Evolutionary conservation across 1,140 invertebrate genomes (phyloP).

Genomic region (Reticulitermes speratus): DNA sequence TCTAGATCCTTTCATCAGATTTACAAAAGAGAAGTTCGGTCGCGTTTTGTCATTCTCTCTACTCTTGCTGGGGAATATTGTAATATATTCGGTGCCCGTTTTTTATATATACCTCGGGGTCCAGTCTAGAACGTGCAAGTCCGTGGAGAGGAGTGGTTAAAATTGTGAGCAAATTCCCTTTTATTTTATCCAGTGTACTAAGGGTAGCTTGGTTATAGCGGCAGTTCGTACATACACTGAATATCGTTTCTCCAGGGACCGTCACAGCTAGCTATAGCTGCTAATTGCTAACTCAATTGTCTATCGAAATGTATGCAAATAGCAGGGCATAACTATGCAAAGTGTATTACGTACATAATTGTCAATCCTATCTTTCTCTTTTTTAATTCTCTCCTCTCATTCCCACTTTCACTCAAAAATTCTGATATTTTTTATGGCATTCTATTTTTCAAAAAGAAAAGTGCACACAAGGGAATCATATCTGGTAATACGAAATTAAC

Average conservation of each 20-base stretch:
- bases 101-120: background rate
- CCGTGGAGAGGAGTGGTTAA: background rate
- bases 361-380: background rate
- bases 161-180: conserved; percentile 11
- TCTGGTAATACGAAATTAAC: background rate
- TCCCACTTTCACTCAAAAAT: background rate
- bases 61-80: background rate
- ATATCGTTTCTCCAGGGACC: background rate
- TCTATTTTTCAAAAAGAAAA: background rate
- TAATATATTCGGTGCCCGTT: background rate
- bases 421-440: background rate
- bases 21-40: background rate
- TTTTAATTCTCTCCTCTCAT: background rate
- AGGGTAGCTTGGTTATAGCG: background rate
- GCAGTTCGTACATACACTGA: background rate
- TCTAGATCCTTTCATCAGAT: background rate
- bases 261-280: conserved; percentile 10
- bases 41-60: background rate
- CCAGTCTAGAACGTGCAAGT: background rate
- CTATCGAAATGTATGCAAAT: conserved; percentile 24
- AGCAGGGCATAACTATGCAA: conserved; percentile 26
- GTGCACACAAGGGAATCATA: background rate
- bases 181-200: background rate
- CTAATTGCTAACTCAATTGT: conserved; percentile 25
- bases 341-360: conserved; percentile 27